Percentiles rank a stretch among this genome's conserved stretches.
These are phyloP conservation scores for Drosophila novamexicana DNA, from an alignment of 1,140 invertebrate genomes.

Conservation along the genomic window DNA sequence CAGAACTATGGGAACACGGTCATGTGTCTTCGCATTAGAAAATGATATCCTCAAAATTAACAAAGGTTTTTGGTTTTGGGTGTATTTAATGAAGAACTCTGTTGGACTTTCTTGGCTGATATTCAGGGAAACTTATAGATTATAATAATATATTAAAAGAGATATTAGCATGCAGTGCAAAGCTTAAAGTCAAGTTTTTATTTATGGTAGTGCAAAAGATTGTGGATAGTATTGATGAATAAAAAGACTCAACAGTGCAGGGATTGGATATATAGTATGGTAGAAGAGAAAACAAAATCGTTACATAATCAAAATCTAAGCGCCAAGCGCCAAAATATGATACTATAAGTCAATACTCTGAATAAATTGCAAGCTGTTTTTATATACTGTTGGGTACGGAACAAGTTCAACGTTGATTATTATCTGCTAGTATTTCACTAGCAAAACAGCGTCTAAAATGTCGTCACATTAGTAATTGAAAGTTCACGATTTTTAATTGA, in stretches of 20 bases:
- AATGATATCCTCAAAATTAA: no score
- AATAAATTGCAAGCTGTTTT: slow-evolving; percentile 14
- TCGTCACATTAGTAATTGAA: slow-evolving; percentile 39
- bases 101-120: no score
- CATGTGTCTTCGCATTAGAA: no score
- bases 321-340: neutral
- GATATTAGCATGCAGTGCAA: no score
- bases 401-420: slow-evolving; percentile 44
- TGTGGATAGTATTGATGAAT: neutral
- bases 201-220: no score
- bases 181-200: no score
- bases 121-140: no score
- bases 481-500: slow-evolving; percentile 29
- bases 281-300: neutral
- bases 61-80: no score
- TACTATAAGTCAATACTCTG: neutral
- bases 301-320: neutral
- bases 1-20: no score
- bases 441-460: slow-evolving; percentile 34
- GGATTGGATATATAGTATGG: neutral
- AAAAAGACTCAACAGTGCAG: neutral
- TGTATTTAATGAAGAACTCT: no score
- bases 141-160: no score
- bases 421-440: slow-evolving; percentile 39
- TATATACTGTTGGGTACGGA: slow-evolving; percentile 35